Percentiles rank a stretch among this genome's conserved stretches.
Conservation (phyloP, 92 coral and sea anemone genomes). For the Metridium senile region DNA sequence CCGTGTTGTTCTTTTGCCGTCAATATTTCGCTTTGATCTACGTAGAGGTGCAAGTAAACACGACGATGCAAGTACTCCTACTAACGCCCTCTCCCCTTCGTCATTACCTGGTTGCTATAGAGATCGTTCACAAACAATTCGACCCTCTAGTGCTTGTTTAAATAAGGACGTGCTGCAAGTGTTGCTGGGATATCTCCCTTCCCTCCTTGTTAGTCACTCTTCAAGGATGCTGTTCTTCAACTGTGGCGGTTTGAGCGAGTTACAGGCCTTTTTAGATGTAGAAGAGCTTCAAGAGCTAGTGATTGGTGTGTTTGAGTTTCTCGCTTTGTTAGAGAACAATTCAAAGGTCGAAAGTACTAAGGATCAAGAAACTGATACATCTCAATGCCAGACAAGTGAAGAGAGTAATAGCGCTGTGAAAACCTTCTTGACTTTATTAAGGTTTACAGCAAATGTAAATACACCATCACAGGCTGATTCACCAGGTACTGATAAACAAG, state of each 20-base stretch:
- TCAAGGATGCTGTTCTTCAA: slow-evolving; percentile 67
- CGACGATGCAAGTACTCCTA: slow-evolving; percentile 29
- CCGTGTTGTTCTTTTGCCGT: slow-evolving; percentile 75
- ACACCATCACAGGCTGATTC: not conserved
- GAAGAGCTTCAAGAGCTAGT: slow-evolving; percentile 74
- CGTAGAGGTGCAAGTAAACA: slow-evolving; percentile 10
- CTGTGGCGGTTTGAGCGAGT: slow-evolving; percentile 84
- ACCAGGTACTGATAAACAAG: not conserved
- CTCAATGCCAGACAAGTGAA: too few species aligned
- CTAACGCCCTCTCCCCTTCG: not conserved
- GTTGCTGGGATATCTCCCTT: slow-evolving; percentile 53
- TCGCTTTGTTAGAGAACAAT: slow-evolving; percentile 62
- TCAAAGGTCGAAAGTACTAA: slow-evolving; percentile 20
- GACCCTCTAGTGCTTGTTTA: slow-evolving; percentile 21
- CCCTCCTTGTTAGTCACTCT: slow-evolving; percentile 48
- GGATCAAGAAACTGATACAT: slow-evolving; percentile 32
- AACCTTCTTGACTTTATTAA: slow-evolving; percentile 51
- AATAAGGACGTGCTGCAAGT: slow-evolving; percentile 59
- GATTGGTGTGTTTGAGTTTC: slow-evolving; percentile 68
- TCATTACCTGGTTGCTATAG: not conserved
- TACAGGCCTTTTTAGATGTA: slow-evolving; percentile 61
- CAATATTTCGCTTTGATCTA: slow-evolving; percentile 68
- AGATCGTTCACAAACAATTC: not conserved
- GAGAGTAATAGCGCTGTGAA: slow-evolving; percentile 33
- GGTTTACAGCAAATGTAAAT: slow-evolving; percentile 38